Percentiles rank a stretch among this genome's conserved stretches.
These are phyloP conservation scores for Catharus ustulatus DNA, from an alignment of 2,797 vertebrate species.

Conservation along the genomic window DNA sequence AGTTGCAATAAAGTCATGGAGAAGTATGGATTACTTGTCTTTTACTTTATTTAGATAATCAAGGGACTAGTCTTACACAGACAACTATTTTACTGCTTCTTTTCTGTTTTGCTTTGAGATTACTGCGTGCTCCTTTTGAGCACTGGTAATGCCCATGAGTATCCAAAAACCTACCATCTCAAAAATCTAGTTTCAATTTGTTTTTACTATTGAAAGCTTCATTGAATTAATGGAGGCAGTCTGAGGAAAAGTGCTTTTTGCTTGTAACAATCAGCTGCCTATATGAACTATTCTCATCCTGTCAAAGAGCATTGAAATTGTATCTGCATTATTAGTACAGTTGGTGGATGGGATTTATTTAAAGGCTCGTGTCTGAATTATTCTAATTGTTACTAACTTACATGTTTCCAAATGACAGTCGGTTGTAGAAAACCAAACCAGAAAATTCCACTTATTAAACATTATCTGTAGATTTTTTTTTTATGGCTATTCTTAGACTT, in stretches of 20 bases:
- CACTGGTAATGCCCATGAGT: background rate
- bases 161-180: background rate
- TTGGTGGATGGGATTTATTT: background rate
- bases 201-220: constrained; percentile 18
- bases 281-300: background rate
- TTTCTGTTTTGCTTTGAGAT: background rate
- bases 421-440: background rate
- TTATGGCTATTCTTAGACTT: background rate
- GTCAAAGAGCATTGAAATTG: background rate
- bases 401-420: background rate
- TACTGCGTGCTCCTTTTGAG: background rate
- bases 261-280: background rate
- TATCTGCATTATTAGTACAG: background rate
- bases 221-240: background rate
- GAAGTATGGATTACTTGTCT: background rate
- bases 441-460: background rate
- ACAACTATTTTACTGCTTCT: background rate
- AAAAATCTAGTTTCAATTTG: background rate
- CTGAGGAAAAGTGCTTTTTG: background rate
- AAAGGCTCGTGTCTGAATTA: background rate
- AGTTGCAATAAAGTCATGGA: background rate
- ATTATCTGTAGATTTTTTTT: background rate
- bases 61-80: background rate
- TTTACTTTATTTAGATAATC: background rate
- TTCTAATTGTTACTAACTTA: background rate